phyloP scores from a whole-genome alignment of 2,888 invertebrate species.

The Hedya salicella region DNA sequence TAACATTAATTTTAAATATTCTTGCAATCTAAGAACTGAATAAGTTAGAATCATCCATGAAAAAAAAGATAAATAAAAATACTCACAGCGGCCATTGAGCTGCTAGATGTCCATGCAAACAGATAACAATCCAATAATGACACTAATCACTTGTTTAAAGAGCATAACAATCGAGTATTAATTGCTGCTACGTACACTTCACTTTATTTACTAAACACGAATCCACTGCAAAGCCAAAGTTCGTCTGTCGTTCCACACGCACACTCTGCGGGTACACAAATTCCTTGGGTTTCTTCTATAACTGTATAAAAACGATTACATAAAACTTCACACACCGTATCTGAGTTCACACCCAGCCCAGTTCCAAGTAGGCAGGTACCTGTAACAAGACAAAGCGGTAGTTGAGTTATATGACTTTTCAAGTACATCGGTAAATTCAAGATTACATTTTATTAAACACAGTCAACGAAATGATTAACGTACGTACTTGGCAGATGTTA shows the following conservation, averaged over 20 bases:
- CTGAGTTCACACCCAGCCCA: constrained; percentile 83
- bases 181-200: constrained; percentile 64
- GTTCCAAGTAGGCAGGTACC: constrained; percentile 77
- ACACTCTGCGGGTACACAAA: constrained; percentile 52
- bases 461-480: constrained; percentile 54
- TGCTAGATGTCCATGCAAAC: constrained; percentile 65
- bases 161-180: constrained; percentile 64
- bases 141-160: constrained; percentile 73
- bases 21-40: not conserved
- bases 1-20: not conserved
- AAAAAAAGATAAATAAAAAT: constrained; percentile 43
- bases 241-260: constrained; percentile 55
- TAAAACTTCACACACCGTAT: constrained; percentile 81
- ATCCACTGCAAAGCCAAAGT: constrained; percentile 63
- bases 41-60: not conserved
- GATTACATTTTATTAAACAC: constrained; percentile 48
- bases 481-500: constrained; percentile 67
- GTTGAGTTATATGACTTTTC: constrained; percentile 63
- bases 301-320: constrained; percentile 77
- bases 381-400: constrained; percentile 83
- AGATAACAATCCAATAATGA: constrained; percentile 72
- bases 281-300: constrained; percentile 65
- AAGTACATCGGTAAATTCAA: constrained; percentile 35
- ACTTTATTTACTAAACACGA: constrained; percentile 60
- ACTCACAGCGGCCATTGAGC: constrained; percentile 77